phyloP scores from a whole-genome alignment of 2,888 invertebrate genomes.

The Crocallis elinguaria region DNA sequence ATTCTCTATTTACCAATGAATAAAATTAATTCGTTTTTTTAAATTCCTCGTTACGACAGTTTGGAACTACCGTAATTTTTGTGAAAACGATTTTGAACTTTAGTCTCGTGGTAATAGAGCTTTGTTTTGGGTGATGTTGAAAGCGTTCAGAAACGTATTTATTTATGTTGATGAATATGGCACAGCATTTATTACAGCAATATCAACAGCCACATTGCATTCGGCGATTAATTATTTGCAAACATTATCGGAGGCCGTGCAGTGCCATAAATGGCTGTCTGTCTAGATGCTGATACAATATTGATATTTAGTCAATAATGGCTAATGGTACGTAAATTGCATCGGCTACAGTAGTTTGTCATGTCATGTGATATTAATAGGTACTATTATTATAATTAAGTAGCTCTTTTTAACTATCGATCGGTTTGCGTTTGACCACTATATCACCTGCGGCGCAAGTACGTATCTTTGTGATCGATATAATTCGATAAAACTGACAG shows the following conservation, averaged over 20 bases:
- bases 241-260: conserved; percentile 71
- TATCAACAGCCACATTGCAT: conserved; percentile 78
- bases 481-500: no score
- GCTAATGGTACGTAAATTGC: conserved; percentile 34
- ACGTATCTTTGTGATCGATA: no score
- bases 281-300: conserved; percentile 47
- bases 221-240: conserved; percentile 83
- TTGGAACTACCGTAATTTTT: conserved; percentile 46
- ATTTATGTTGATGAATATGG: conserved; percentile 65
- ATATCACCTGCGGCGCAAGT: no score
- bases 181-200: conserved; percentile 76
- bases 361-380: conserved; percentile 4
- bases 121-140: conserved; percentile 36
- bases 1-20: conserved; percentile 79
- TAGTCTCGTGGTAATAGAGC: conserved; percentile 39
- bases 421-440: no score
- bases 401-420: no score
- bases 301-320: conserved; percentile 48
- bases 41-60: conserved; percentile 68
- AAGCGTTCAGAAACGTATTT: conserved; percentile 45
- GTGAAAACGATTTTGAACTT: conserved; percentile 30
- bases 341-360: conserved; percentile 16
- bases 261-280: conserved; percentile 62
- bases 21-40: conserved; percentile 79
- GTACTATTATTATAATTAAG: no score